Conservation (phyloP, 1,140 invertebrate genomes). For the Megalopta genalis region DNA sequence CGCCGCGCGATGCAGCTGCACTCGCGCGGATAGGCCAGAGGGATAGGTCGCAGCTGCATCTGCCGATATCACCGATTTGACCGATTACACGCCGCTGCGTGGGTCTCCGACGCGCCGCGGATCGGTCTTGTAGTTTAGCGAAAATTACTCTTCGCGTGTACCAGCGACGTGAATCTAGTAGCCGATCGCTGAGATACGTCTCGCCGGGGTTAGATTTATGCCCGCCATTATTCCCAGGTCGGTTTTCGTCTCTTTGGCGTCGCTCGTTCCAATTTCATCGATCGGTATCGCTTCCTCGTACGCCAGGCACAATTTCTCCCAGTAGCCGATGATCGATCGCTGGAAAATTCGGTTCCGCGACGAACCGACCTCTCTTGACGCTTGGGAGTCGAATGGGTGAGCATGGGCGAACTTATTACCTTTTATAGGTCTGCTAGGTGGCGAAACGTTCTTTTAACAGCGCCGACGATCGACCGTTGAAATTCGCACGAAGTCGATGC, state of each 20-base stretch:
- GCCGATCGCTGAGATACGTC: constrained; percentile 41
- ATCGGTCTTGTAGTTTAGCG: constrained; percentile 44
- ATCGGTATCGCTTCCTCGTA: constrained; percentile 25
- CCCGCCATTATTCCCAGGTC: constrained; percentile 10
- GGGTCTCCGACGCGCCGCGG: constrained; percentile 25
- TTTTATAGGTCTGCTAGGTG: too few relatives aligned
- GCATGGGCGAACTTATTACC: too few relatives aligned
- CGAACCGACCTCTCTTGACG: not conserved
- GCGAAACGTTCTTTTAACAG: too few relatives aligned
- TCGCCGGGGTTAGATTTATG: constrained; percentile 19
- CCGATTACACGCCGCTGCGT: constrained; percentile 39
- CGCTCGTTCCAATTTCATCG: constrained; percentile 26
- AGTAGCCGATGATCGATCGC: not conserved
- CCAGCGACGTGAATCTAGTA: constrained; percentile 37
- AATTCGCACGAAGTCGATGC: too few relatives aligned
- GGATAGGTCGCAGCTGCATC: constrained; percentile 27
- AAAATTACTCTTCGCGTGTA: constrained; percentile 45
- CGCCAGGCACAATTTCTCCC: constrained; percentile 3
- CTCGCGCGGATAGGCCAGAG: not conserved
- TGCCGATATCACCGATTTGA: constrained; percentile 40
- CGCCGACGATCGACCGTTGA: too few relatives aligned
- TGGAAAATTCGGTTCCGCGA: not conserved
- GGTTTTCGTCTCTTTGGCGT: constrained; percentile 22
- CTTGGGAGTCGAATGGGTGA: too few relatives aligned
- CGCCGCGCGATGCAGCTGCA: too few relatives aligned